A percentile compares a stretch with the other conserved stretches of the same genome.
Conservation (phyloP, 2,113 vertebrate species). For the Heteronetta atricapilla region DNA sequence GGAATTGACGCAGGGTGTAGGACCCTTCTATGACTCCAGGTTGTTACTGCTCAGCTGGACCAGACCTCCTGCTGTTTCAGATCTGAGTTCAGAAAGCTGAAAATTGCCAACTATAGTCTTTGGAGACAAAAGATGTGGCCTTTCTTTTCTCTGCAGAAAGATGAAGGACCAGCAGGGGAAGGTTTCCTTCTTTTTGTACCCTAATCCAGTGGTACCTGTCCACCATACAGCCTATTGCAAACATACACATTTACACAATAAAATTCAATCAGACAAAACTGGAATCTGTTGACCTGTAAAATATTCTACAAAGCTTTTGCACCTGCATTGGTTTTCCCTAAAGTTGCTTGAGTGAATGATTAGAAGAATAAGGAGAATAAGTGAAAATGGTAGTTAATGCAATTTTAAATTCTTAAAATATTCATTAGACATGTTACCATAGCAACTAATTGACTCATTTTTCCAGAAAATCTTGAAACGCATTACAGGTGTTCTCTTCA, state of each 20-base stretch:
- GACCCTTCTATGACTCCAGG: not conserved
- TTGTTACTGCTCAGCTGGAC: not conserved
- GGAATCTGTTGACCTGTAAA: not conserved
- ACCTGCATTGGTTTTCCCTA: not conserved
- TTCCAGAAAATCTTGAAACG: not conserved
- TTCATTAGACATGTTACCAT: not conserved
- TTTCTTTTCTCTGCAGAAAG: not conserved
- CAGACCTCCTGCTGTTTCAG: accelerated
- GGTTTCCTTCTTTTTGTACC: not conserved
- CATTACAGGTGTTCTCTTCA: not conserved
- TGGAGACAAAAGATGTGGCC: not conserved
- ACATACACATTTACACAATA: not conserved
- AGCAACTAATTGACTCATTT: not conserved
- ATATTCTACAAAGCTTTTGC: not conserved
- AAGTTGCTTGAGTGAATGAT: not conserved
- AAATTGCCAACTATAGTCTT: not conserved
- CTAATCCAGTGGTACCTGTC: not conserved
- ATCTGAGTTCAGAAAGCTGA: not conserved
- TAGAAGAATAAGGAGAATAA: not conserved
- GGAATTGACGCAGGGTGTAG: not conserved
- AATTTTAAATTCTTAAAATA: not conserved
- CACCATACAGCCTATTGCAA: not conserved
- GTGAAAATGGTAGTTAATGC: not conserved
- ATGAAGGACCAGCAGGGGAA: not conserved
- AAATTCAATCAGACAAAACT: not conserved